Evolutionary conservation across 2,888 invertebrate genomes (phyloP).

Genomic region (Andrena marginata): DNA sequence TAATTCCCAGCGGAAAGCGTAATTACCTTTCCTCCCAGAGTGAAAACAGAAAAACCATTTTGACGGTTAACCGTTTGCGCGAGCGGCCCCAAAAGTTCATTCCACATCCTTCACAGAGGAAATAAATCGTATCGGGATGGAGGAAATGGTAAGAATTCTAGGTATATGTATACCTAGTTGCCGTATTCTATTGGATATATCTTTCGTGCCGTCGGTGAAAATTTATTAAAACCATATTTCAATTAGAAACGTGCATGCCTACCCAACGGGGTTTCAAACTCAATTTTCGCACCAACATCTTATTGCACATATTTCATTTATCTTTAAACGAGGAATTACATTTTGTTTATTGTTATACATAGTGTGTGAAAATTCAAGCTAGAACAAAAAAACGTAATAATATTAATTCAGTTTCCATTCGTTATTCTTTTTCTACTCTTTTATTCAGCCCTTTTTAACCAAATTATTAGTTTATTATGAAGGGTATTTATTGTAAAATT

Average conservation of each 20-base stretch:
- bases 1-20: conserved; percentile 48
- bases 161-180: neutral
- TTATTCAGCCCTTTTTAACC: neutral
- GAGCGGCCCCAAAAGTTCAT: neutral
- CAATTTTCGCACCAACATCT: too few species aligned
- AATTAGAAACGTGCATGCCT: neutral
- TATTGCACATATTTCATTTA: too few species aligned
- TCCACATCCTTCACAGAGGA: conserved; percentile 9
- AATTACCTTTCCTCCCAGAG: conserved; percentile 54
- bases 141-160: neutral
- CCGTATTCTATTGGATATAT: neutral
- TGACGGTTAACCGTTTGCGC: conserved; percentile 28
- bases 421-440: neutral
- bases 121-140: conserved; percentile 1
- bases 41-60: conserved; percentile 40
- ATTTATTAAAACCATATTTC: neutral
- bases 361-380: too few species aligned
- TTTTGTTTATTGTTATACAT: too few species aligned
- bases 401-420: too few species aligned
- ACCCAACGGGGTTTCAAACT: too few species aligned
- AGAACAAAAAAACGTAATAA: too few species aligned
- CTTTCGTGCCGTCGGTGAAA: neutral
- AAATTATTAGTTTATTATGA: neutral
- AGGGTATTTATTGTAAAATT: neutral
- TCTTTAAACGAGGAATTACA: too few species aligned